Conservation (phyloP, 2,113 vertebrate genomes). For the Nothoprocta perdicaria region DNA sequence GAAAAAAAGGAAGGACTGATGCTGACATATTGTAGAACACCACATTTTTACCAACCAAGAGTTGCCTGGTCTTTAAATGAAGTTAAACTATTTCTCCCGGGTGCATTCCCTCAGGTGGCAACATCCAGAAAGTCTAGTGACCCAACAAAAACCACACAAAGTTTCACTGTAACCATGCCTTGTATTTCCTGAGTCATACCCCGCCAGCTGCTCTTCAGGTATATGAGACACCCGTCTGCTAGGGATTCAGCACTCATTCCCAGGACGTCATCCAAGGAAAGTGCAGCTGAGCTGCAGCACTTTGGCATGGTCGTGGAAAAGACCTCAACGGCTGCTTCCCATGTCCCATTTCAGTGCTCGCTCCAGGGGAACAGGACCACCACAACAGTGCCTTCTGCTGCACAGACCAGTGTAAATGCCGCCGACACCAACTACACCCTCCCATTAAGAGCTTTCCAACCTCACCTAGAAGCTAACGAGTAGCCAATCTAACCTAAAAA, state of each 20-base stretch:
- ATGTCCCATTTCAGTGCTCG: background rate
- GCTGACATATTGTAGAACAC: background rate
- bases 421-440: background rate
- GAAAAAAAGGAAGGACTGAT: background rate
- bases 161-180: rapidly evolving
- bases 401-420: rapidly evolving
- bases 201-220: background rate
- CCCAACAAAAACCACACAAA: background rate
- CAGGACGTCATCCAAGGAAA: background rate
- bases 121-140: background rate
- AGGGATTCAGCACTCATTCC: background rate
- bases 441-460: background rate
- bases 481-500: background rate
- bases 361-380: rapidly evolving
- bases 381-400: background rate
- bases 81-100: background rate
- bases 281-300: background rate
- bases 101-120: background rate
- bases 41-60: background rate
- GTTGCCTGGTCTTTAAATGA: background rate
- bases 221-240: background rate
- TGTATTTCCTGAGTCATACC: background rate
- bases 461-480: background rate
- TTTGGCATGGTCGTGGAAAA: too few species aligned
- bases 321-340: rapidly evolving